Percentiles rank a stretch among this genome's conserved stretches.
Conservation (phyloP, 2,888 invertebrate genomes). For the Cephus rjabovi region DNA sequence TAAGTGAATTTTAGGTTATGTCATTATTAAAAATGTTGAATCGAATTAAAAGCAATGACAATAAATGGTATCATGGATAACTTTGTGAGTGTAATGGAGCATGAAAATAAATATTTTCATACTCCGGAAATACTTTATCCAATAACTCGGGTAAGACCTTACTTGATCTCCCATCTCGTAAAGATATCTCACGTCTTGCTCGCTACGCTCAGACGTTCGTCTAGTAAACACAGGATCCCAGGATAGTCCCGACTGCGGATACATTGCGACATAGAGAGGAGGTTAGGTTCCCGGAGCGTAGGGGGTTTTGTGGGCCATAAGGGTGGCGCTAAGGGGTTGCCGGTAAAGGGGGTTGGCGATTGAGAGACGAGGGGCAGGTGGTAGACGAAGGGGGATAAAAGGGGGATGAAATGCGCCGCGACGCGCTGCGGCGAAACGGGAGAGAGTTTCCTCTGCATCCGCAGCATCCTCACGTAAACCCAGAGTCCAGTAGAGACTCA, state of each 20-base stretch:
- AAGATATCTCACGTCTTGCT: not conserved
- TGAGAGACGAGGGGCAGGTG: slow-evolving; percentile 20
- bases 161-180: not conserved
- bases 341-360: slow-evolving; percentile 23
- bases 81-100: not conserved
- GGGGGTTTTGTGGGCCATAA: slow-evolving; percentile 35
- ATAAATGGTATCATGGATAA: not conserved
- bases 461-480: slow-evolving; percentile 53
- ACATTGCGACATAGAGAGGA: slow-evolving; percentile 60
- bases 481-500: slow-evolving; percentile 49
- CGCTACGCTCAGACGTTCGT: no score
- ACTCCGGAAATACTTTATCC: not conserved
- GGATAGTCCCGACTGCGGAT: slow-evolving; percentile 56
- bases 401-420: slow-evolving; percentile 55
- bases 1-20: no score
- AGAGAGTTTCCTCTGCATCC: slow-evolving; percentile 51
- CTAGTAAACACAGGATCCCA: not conserved
- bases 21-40: no score
- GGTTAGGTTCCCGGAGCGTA: slow-evolving; percentile 35
- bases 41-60: no score
- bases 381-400: slow-evolving; percentile 29
- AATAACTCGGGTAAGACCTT: not conserved
- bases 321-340: slow-evolving; percentile 25
- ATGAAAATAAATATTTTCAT: not conserved
- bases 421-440: slow-evolving; percentile 54